Evolutionary conservation across 2,888 invertebrate species (phyloP), one percentile per base, ranked within the genome.

Genomic region (Sinhomidia bicolor): DNA sequence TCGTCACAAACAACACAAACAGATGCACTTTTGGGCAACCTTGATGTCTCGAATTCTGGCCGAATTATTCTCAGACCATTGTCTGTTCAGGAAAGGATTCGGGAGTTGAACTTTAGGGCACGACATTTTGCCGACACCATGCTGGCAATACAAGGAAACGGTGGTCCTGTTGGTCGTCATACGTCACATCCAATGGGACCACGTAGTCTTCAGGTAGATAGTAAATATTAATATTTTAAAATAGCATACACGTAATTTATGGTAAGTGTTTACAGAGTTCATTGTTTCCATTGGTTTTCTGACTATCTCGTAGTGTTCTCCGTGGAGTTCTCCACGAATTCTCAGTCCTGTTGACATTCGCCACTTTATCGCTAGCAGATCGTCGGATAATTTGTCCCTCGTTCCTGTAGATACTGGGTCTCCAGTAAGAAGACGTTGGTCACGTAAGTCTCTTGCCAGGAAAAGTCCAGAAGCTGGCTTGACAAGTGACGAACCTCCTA

Each of bases 301-400:
- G n/a, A n/a, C n/a, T n/a, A n/a, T n/a, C n/a, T n/a, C n/a, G n/a
- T n/a, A 94, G 94, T 94, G 94, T 89, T 94, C 94, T 14, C 94
- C 94, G 0, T 94, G 94, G 94, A 94, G 94, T 89, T 94, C 94
- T 1, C 94, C 94, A 1, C 93, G 94, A 41, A 94, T 94, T 51
- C 92, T 94, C 65, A 94, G 94, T 85, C 94, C 94, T 10, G 94
- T 94, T 12, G 94, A 94, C 91, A 93, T 94, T 32, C 93, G 93
- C 14, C 94, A 94, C 79, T 93, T 94, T 78, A 92, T 94, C 78
- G 93, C 93, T 4, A 94, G 94, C 90, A 93, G 93, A 44, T 94
- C 94, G 5, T 94, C 94, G 3, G 94, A 94, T 91, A 94, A 94
- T 89, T 92, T 94, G 51, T 93, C 93, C 5, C 54, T 93, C 9